A percentile compares a stretch with the other conserved stretches of the same genome.
Evolutionary conservation across 1,140 invertebrate genomes (phyloP).

Genomic region (Drosophila trapezifrons): DNA sequence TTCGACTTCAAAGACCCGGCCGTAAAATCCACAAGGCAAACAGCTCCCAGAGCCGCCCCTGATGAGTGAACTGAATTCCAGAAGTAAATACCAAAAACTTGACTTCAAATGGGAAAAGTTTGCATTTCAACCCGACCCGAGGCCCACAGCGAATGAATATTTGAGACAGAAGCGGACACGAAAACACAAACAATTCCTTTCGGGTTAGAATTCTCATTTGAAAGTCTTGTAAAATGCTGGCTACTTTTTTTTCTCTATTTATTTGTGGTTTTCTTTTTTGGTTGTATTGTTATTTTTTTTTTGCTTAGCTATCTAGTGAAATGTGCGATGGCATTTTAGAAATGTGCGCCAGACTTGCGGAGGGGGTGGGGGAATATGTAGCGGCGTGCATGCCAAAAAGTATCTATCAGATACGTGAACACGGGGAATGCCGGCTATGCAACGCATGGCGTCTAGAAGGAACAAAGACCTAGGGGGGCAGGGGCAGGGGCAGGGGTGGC

Average conservation of each 20-base stretch:
- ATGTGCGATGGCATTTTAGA: conserved; percentile 70
- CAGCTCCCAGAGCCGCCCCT: conserved; percentile 4
- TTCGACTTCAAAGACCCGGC: conserved; percentile 24
- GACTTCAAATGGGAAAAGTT: conserved; percentile 52
- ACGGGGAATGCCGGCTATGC: conserved; percentile 71
- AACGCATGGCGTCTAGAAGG: conserved; percentile 60
- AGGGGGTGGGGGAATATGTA: background rate
- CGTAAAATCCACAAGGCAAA: conserved; percentile 26
- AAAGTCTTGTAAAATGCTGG: conserved; percentile 50
- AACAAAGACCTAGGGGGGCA: background rate
- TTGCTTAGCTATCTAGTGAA: conserved; percentile 43
- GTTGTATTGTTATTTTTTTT: conserved; percentile 2
- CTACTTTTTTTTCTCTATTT: conserved; percentile 16
- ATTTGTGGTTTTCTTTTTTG: conserved; percentile 7
- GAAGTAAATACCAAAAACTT: conserved; percentile 49
- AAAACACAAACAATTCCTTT: conserved; percentile 46
- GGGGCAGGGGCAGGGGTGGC: no score
- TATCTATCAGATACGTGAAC: conserved; percentile 59
- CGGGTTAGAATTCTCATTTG: conserved; percentile 51
- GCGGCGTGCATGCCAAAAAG: conserved; percentile 61
- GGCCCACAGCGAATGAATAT: conserved; percentile 47
- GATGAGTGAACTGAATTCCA: conserved; percentile 38
- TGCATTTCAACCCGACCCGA: conserved; percentile 30
- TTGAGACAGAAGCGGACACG: conserved; percentile 19
- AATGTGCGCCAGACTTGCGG: conserved; percentile 62